phyloP scores from a whole-genome alignment of 2,888 invertebrate genomes.

The Heliconius sara region DNA sequence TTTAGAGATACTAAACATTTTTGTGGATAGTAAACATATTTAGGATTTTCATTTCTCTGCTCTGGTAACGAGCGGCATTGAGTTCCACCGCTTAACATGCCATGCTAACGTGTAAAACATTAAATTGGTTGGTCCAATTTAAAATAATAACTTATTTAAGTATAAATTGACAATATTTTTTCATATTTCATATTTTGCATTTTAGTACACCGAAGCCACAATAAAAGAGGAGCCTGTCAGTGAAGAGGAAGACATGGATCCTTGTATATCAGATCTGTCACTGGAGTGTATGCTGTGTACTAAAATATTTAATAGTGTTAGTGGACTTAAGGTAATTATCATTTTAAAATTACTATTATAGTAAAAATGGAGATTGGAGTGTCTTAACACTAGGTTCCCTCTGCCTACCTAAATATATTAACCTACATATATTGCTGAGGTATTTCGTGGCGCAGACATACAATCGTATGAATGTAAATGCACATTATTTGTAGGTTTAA shows the following conservation, averaged over 20 bases:
- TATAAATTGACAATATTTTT: background rate
- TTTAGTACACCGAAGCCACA: constrained; percentile 31
- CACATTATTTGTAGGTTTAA: background rate
- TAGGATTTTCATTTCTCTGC: background rate
- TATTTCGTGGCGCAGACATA: too few species aligned
- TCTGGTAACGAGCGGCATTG: background rate
- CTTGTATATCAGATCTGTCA: constrained; percentile 57
- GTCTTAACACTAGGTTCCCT: too few species aligned
- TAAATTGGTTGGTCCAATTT: too few species aligned
- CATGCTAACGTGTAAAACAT: background rate
- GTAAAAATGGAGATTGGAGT: background rate
- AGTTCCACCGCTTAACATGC: background rate
- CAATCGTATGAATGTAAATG: too few species aligned
- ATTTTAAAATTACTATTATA: background rate
- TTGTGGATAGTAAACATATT: background rate
- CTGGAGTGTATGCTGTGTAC: constrained; percentile 72
- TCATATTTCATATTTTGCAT: too few species aligned
- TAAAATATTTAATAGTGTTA: constrained; percentile 66
- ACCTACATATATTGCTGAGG: too few species aligned
- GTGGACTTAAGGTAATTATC: constrained; percentile 69
- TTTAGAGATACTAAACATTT: too few species aligned
- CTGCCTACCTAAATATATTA: too few species aligned
- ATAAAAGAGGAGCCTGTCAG: constrained; percentile 69
- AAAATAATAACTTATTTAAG: too few species aligned
- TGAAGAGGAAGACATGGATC: constrained; percentile 61